A percentile compares a stretch with the other conserved stretches of the same genome.
phyloP scores from a whole-genome alignment of 2,797 vertebrate genomes.

The Sandelia bainsii region DNA sequence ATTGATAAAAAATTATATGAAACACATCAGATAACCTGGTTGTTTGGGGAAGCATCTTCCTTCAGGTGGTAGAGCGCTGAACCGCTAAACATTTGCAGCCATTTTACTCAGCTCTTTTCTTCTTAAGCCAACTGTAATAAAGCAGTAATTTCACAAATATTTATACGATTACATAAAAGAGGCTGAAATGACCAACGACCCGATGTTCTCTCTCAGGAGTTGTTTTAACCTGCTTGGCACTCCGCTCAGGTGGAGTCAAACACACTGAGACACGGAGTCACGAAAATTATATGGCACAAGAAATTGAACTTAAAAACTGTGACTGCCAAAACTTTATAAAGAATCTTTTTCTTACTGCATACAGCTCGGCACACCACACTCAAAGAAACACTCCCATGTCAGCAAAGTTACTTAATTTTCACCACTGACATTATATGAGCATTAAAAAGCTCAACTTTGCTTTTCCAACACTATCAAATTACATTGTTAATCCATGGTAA shows the following conservation, averaged over 20 bases:
- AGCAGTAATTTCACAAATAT: background rate
- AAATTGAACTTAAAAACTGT: slow-evolving; percentile 5
- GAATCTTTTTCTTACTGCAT: no score
- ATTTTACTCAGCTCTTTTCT: no score
- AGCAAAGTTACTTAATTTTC: background rate
- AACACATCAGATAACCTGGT: background rate
- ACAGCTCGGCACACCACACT: no score
- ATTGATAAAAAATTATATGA: no score
- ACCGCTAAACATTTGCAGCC: background rate
- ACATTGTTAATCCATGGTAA: background rate
- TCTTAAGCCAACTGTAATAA: background rate
- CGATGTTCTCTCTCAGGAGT: background rate
- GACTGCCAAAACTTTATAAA: background rate
- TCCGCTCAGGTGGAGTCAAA: no score
- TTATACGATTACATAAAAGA: no score
- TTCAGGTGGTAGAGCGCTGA: slow-evolving; percentile 5
- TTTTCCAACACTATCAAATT: background rate
- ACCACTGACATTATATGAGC: background rate
- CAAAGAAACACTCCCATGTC: no score
- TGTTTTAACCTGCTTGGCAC: background rate
- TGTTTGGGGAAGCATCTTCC: slow-evolving; percentile 18
- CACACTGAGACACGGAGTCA: background rate
- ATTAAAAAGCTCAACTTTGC: background rate
- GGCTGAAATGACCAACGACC: background rate
- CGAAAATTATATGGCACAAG: background rate